Evolutionary conservation across 2,888 invertebrate species (phyloP).

Genomic region (Andrena minutula): DNA sequence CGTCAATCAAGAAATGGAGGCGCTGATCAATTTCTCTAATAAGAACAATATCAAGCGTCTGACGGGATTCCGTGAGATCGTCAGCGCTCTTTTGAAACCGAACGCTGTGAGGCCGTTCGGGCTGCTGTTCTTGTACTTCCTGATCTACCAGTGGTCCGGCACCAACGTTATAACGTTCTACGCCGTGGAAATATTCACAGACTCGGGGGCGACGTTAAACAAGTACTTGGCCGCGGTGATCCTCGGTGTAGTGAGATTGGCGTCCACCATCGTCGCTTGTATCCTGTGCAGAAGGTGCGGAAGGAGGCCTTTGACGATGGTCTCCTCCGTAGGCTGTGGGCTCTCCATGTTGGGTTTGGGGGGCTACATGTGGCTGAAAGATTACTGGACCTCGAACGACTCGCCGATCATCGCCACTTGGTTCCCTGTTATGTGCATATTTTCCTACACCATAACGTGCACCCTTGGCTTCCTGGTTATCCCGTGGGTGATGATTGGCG

Average conservation of each 20-base stretch:
- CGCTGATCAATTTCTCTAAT: constrained; percentile 87
- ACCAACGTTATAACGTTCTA: constrained; percentile 90
- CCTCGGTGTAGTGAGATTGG: constrained; percentile 87
- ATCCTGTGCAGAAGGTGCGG: constrained; percentile 88
- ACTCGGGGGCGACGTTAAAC: constrained; percentile 87
- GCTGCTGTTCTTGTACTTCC: constrained; percentile 88
- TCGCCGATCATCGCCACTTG: constrained; percentile 85
- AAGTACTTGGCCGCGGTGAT: constrained; percentile 88
- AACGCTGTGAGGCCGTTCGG: constrained; percentile 89
- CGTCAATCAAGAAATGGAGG: constrained; percentile 88
- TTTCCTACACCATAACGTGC: constrained; percentile 88
- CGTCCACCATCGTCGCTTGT: constrained; percentile 89
- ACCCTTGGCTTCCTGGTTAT: constrained; percentile 89
- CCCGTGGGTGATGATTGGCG: constrained; percentile 92
- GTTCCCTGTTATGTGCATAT: constrained; percentile 88
- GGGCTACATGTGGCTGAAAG: constrained; percentile 87
- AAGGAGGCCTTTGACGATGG: constrained; percentile 88
- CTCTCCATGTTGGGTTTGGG: constrained; percentile 88
- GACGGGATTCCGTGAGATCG: constrained; percentile 86
- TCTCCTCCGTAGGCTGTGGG: constrained; percentile 88
- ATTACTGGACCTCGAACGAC: constrained; percentile 85
- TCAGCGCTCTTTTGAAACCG: constrained; percentile 87
- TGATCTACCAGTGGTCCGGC: constrained; percentile 90
- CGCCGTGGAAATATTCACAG: constrained; percentile 89
- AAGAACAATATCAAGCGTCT: constrained; percentile 88